Evolutionary conservation across 2,888 invertebrate species (phyloP).

Genomic region (Gasteruption jaculator): DNA sequence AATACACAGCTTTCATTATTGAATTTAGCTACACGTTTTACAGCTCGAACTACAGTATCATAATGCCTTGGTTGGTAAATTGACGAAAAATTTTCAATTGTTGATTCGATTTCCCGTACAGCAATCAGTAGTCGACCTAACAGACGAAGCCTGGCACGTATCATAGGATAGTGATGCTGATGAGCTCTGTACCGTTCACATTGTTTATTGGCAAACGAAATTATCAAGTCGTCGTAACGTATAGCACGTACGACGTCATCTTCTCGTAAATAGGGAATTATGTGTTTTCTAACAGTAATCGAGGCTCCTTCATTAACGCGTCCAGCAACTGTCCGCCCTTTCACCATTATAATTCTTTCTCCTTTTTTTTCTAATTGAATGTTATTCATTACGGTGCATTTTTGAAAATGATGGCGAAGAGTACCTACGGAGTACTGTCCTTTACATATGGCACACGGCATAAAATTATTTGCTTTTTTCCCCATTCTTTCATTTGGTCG

Average conservation of each 20-base stretch:
- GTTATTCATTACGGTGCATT: no score
- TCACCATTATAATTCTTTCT: no score
- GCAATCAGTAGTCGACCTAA: slow-evolving; percentile 15
- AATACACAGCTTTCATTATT: slow-evolving; percentile 1
- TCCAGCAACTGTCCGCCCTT: no score
- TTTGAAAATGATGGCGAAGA: no score
- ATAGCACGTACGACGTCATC: slow-evolving; percentile 22
- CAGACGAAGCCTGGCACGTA: slow-evolving; percentile 17
- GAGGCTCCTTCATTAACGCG: slow-evolving; percentile 15
- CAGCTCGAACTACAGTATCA: slow-evolving; percentile 15
- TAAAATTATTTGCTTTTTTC: no score
- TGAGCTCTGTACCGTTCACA: slow-evolving; percentile 17
- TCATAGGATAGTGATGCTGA: slow-evolving; percentile 20
- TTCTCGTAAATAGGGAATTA: slow-evolving; percentile 23
- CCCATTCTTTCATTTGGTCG: no score
- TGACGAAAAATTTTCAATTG: slow-evolving; percentile 13
- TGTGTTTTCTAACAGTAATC: slow-evolving; percentile 5
- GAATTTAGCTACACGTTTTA: slow-evolving; percentile 10
- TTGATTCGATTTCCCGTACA: slow-evolving; percentile 7
- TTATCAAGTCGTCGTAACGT: slow-evolving; percentile 22
- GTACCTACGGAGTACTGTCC: no score
- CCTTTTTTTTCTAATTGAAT: no score
- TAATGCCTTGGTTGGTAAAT: slow-evolving; percentile 18
- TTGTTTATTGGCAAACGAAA: slow-evolving; percentile 22
- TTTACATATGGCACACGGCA: no score